These are phyloP conservation scores for Chrysolina americana DNA, from an alignment of 2,888 invertebrate species.

Conservation along the genomic window DNA sequence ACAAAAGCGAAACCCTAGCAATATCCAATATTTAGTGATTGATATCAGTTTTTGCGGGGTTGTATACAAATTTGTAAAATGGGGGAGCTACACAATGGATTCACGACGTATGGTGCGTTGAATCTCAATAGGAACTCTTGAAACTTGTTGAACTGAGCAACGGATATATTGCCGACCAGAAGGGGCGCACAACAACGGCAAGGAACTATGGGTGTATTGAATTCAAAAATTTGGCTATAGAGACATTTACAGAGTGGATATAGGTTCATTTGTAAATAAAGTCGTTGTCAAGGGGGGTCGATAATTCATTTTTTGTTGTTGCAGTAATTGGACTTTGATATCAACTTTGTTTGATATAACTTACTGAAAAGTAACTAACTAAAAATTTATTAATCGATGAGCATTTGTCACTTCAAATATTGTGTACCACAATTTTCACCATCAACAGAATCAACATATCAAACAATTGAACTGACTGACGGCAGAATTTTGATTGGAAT, in stretches of 20 bases:
- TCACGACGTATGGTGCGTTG: conserved; percentile 62
- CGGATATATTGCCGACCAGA: conserved; percentile 59
- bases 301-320: neutral
- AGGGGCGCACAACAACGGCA: conserved; percentile 55
- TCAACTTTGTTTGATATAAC: neutral
- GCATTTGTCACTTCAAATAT: too few relatives aligned
- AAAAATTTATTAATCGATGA: too few relatives aligned
- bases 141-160: conserved; percentile 68
- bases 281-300: neutral
- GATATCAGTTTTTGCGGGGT: conserved; percentile 62
- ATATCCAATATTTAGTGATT: conserved; percentile 52
- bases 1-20: conserved; percentile 37
- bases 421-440: too few relatives aligned
- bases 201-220: conserved; percentile 63
- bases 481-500: too few relatives aligned
- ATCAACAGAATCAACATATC: too few relatives aligned
- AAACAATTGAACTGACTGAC: too few relatives aligned
- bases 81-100: conserved; percentile 60
- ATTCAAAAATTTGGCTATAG: conserved; percentile 65
- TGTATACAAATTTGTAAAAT: conserved; percentile 64
- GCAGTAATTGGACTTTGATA: neutral
- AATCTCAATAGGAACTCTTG: conserved; percentile 59
- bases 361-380: too few relatives aligned
- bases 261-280: conserved; percentile 13
- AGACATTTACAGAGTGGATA: conserved; percentile 20